Evolutionary conservation across 2,888 invertebrate genomes (phyloP).

Genomic region (Drosophila nigricruria): DNA sequence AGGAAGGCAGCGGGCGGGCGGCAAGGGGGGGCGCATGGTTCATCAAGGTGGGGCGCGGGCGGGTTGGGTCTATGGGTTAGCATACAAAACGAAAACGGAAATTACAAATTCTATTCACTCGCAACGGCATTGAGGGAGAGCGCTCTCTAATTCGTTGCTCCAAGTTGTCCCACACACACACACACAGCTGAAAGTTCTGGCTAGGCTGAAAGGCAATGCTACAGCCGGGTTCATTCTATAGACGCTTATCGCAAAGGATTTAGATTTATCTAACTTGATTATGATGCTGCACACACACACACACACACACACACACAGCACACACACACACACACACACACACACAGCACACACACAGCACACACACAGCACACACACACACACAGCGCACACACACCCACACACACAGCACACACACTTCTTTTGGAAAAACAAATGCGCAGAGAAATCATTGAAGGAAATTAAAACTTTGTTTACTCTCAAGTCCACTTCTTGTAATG

Average conservation of each 20-base stretch:
- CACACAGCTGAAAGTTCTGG: slow-evolving; percentile 33
- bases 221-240: slow-evolving; percentile 60
- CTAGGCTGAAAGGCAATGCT: slow-evolving; percentile 36
- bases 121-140: slow-evolving; percentile 57
- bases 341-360: not conserved
- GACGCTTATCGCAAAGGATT: slow-evolving; percentile 78
- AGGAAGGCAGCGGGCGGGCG: not conserved
- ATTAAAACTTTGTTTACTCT: slow-evolving; percentile 77
- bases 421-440: slow-evolving; percentile 50
- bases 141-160: slow-evolving; percentile 64
- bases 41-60: slow-evolving; percentile 10
- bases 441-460: slow-evolving; percentile 75
- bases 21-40: not conserved
- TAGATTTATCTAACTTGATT: slow-evolving; percentile 80
- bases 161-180: slow-evolving; percentile 22
- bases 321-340: slow-evolving; percentile 11
- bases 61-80: slow-evolving; percentile 49
- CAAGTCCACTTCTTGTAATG: slow-evolving; percentile 59
- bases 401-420: slow-evolving; percentile 2
- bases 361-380: slow-evolving; percentile 5
- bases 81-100: slow-evolving; percentile 78
- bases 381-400: slow-evolving; percentile 15
- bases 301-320: slow-evolving; percentile 16
- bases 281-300: slow-evolving; percentile 58
- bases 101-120: slow-evolving; percentile 80